A percentile compares a stretch with the other conserved stretches of the same genome.
These are phyloP conservation scores for Helicoverpa armigera DNA, from an alignment of 1,140 invertebrate species.

Conservation along the genomic window DNA sequence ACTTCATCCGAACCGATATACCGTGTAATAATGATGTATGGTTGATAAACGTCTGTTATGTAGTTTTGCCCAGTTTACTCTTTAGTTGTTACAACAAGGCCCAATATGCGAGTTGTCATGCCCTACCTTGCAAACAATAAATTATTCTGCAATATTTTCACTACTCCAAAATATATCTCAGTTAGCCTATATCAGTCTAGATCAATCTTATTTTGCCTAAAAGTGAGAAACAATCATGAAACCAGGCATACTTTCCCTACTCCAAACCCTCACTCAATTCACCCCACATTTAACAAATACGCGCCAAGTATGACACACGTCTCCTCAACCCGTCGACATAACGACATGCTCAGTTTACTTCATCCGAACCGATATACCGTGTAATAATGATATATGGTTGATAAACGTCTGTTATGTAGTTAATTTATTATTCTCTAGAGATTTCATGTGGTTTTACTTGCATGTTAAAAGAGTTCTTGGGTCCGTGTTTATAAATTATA, in stretches of 20 bases:
- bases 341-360: slow-evolving; percentile 23
- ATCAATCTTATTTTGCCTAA: too few species aligned
- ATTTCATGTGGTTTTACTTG: too few species aligned
- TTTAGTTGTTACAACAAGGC: too few species aligned
- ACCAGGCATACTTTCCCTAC: not conserved
- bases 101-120: too few species aligned
- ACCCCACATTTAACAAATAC: not conserved
- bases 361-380: slow-evolving; percentile 40
- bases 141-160: too few species aligned
- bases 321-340: slow-evolving; percentile 8
- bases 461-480: too few species aligned
- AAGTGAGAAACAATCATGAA: not conserved
- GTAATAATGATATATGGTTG: slow-evolving; percentile 42
- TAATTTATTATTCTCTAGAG: slow-evolving; percentile 18
- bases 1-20: slow-evolving; percentile 33
- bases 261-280: not conserved
- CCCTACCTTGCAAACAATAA: too few species aligned
- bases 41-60: slow-evolving; percentile 16
- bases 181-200: too few species aligned
- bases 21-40: slow-evolving; percentile 46
- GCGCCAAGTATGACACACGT: slow-evolving; percentile 38
- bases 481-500: too few species aligned
- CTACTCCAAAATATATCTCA: too few species aligned
- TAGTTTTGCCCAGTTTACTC: too few species aligned
- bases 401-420: slow-evolving; percentile 25